Conservation (phyloP, 2,888 invertebrate genomes). For the Ophion ellenae region DNA sequence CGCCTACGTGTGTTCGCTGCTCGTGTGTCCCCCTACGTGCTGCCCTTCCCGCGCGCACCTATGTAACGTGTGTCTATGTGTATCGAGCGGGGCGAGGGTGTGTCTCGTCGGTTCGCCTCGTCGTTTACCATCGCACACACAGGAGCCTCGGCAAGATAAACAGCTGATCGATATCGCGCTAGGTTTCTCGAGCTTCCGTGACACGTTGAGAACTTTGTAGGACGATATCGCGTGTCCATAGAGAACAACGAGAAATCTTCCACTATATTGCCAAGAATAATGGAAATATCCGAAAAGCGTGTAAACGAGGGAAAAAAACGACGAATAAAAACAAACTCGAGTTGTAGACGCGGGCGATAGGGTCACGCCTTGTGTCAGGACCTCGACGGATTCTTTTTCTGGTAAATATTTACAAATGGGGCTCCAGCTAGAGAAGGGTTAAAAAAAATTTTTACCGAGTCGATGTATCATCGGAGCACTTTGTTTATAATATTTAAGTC, state of each 20-base stretch:
- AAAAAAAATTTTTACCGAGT: too few relatives aligned
- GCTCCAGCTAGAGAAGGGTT: too few relatives aligned
- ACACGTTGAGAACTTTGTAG: conserved; percentile 6
- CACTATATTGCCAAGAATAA: conserved; percentile 17
- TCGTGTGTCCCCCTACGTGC: background rate
- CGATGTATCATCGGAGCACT: too few relatives aligned
- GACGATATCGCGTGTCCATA: conserved; percentile 27
- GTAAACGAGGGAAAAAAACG: background rate
- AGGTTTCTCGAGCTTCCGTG: conserved; percentile 41
- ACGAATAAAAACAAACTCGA: too few relatives aligned
- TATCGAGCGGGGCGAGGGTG: conserved; percentile 55
- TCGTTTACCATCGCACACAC: conserved; percentile 45
- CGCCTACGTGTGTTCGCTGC: too few relatives aligned
- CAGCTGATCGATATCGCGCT: conserved; percentile 61
- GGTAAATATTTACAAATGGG: too few relatives aligned
- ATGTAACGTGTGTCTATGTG: background rate
- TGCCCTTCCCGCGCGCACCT: background rate
- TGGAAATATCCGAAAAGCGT: background rate
- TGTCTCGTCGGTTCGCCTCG: conserved; percentile 52
- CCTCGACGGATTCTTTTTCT: too few relatives aligned
- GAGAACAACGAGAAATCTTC: conserved; percentile 35
- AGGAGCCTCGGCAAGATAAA: conserved; percentile 55
- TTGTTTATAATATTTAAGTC: too few relatives aligned
- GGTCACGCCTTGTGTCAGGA: too few relatives aligned
- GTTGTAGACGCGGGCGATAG: too few relatives aligned